Evolutionary conservation across 2,113 vertebrate species (phyloP).

Genomic region (Rhinopithecus roxellana): DNA sequence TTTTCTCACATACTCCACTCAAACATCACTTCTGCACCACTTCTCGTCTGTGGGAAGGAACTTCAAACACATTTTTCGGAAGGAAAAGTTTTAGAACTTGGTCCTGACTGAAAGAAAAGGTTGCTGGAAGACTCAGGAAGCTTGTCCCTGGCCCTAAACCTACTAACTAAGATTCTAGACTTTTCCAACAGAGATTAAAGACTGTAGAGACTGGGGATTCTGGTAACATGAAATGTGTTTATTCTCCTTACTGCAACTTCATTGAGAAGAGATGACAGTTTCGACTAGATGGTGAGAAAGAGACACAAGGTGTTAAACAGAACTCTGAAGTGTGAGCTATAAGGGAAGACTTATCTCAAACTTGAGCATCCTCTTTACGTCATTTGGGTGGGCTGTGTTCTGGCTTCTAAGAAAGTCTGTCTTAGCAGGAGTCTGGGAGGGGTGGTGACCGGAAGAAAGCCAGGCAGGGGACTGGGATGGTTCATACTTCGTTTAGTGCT

Average conservation of each 20-base stretch:
- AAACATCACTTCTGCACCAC: neutral
- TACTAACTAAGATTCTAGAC: neutral
- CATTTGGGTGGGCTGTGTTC: neutral
- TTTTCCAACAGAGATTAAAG: neutral
- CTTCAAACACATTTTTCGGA: neutral
- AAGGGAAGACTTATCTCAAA: neutral
- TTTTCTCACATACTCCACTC: neutral
- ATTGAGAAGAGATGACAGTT: constrained; percentile 19
- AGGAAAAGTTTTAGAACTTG: neutral
- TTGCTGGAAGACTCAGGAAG: neutral
- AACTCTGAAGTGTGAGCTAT: constrained; percentile 58
- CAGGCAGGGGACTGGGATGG: neutral
- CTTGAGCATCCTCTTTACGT: constrained; percentile 71
- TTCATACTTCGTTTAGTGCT: neutral
- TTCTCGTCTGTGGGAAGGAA: neutral
- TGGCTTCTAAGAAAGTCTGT: constrained; percentile 63
- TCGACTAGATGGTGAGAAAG: constrained; percentile 40
- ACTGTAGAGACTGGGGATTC: neutral
- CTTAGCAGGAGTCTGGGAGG: neutral
- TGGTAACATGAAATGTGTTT: neutral
- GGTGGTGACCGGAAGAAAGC: neutral
- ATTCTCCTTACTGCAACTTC: neutral
- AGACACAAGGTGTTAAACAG: constrained; percentile 74
- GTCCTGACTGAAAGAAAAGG: neutral
- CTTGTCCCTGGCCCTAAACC: neutral